A percentile compares a stretch with the other conserved stretches of the same genome.
phyloP scores from a whole-genome alignment of 2,797 vertebrate genomes.

The Petrocephalus schoutedeni region DNA sequence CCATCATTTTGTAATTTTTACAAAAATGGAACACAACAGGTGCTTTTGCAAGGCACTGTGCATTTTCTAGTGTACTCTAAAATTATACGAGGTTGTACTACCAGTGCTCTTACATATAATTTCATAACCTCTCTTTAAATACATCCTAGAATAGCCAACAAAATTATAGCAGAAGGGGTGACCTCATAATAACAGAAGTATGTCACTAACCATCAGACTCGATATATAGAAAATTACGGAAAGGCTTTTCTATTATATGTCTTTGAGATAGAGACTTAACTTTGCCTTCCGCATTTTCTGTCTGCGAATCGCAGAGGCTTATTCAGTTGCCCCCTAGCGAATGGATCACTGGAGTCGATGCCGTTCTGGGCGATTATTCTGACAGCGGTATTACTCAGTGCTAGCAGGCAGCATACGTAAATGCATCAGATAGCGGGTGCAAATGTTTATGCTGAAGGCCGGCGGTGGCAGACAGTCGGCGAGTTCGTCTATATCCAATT shows the following conservation, averaged over 20 bases:
- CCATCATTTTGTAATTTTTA: background rate
- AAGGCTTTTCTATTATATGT: background rate
- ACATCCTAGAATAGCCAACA: background rate
- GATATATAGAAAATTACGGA: background rate
- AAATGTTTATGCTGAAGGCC: slow-evolving; percentile 12
- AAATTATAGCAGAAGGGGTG: background rate
- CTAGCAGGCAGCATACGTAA: background rate
- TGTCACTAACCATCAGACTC: background rate
- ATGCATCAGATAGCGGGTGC: slow-evolving; percentile 7
- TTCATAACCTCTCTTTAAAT: background rate
- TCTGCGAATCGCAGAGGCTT: background rate
- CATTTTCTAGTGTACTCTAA: background rate
- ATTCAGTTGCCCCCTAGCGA: background rate
- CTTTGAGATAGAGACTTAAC: background rate
- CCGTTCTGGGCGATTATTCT: slow-evolving; percentile 10
- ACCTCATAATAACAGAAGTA: background rate
- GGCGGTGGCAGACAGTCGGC: background rate
- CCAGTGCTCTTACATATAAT: background rate
- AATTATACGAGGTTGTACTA: background rate
- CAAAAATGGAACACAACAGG: background rate
- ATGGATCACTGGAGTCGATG: background rate
- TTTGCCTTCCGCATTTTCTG: background rate
- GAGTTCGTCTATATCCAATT: slow-evolving; percentile 8
- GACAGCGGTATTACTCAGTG: slow-evolving; percentile 6
- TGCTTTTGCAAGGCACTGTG: background rate